phyloP scores from a whole-genome alignment of 1,140 invertebrate genomes.

The Hypothenemus hampei region DNA sequence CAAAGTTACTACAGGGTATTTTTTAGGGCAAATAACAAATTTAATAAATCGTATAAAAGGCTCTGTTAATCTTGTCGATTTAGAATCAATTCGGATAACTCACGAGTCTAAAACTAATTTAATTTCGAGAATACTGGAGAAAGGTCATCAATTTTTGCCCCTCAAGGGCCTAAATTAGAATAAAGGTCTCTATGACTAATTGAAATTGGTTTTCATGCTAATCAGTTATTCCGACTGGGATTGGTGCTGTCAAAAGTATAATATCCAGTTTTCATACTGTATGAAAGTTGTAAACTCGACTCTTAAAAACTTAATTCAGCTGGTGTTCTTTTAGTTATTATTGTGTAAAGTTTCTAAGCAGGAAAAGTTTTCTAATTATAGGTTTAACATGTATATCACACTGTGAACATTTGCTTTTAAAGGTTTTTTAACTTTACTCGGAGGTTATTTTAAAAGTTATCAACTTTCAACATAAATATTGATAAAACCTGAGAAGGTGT shows the following conservation, averaged over 20 bases:
- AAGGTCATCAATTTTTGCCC: conserved; percentile 2
- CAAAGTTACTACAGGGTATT: no score
- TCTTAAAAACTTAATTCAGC: background rate
- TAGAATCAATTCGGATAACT: background rate
- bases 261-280: background rate
- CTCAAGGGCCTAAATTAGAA: conserved; percentile 1
- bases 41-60: no score
- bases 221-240: conserved; percentile 10
- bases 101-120: background rate
- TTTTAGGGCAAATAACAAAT: no score
- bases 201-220: conserved; percentile 11
- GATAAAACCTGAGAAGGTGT: no score
- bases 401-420: background rate
- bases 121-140: background rate
- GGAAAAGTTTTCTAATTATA: background rate
- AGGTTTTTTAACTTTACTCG: background rate
- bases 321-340: background rate
- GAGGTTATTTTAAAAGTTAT: background rate
- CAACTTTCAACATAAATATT: no score
- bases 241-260: background rate
- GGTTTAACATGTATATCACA: background rate
- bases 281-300: background rate
- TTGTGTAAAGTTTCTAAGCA: background rate
- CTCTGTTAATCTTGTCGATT: no score
- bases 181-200: conserved; percentile 5